Conservation (phyloP, 2,888 invertebrate genomes). For the Hemistola chrysoprasaria region DNA sequence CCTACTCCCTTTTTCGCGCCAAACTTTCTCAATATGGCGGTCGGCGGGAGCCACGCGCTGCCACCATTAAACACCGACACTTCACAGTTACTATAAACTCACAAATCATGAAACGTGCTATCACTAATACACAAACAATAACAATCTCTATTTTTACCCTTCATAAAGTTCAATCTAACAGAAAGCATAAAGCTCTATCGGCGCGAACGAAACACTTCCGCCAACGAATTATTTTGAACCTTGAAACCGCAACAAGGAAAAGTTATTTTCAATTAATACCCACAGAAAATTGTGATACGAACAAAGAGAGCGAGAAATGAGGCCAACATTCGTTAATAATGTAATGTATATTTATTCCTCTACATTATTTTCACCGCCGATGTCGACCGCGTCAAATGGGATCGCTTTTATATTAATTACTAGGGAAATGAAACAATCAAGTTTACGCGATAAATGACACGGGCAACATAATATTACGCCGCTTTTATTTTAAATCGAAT, state of each 20-base stretch:
- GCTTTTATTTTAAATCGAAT: no score
- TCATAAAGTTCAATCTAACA: conserved; percentile 50
- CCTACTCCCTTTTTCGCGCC: conserved; percentile 72
- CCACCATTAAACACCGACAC: conserved; percentile 81
- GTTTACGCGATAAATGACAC: conserved; percentile 34
- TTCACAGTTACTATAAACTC: conserved; percentile 82
- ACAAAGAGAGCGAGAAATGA: conserved; percentile 81
- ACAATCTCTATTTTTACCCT: conserved; percentile 40
- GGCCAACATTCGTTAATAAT: conserved; percentile 82
- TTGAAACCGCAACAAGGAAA: conserved; percentile 61
- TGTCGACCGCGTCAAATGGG: conserved; percentile 62
- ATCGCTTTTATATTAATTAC: conserved; percentile 57
- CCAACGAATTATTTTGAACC: conserved; percentile 73
- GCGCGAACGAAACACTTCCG: conserved; percentile 58
- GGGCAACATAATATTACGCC: conserved; percentile 6
- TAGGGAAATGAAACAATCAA: conserved; percentile 39
- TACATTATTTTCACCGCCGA: conserved; percentile 68
- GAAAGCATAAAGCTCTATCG: conserved; percentile 46
- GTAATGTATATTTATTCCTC: conserved; percentile 80
- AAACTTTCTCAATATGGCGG: conserved; percentile 81
- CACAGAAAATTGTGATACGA: conserved; percentile 70
- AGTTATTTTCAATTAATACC: conserved; percentile 69
- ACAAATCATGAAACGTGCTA: conserved; percentile 81
- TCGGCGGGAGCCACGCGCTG: conserved; percentile 73
- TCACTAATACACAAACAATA: conserved; percentile 46